A percentile compares a stretch with the other conserved stretches of the same genome.
These are phyloP conservation scores for Eulemur mongoz DNA, from an alignment of 2,797 vertebrate genomes.

Conservation along the genomic window DNA sequence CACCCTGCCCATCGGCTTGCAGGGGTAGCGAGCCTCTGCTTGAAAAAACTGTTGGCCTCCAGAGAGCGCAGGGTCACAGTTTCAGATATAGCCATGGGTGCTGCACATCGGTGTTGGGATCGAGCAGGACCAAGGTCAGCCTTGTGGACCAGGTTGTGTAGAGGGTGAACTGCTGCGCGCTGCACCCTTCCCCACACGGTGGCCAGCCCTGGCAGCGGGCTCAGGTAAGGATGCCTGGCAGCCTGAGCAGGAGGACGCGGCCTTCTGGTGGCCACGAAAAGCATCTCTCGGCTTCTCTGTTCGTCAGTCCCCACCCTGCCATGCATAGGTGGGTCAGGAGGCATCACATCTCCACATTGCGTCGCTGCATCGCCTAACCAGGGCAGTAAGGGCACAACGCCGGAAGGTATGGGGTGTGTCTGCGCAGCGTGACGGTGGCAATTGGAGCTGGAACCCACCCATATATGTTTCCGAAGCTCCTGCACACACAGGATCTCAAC, in stretches of 20 bases:
- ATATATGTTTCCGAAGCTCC: not conserved
- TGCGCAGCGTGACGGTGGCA: not conserved
- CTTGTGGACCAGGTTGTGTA: rapidly evolving
- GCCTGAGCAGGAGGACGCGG: not conserved
- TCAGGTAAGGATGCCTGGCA: not conserved
- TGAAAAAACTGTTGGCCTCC: not conserved
- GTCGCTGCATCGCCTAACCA: not conserved
- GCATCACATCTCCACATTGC: too few relatives aligned
- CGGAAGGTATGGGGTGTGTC: not conserved
- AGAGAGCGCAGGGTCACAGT: rapidly evolving
- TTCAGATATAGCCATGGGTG: not conserved
- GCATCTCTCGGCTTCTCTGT: not conserved
- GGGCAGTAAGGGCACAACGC: not conserved
- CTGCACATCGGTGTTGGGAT: not conserved
- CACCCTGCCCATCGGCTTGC: not conserved
- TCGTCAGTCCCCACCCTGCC: too few relatives aligned
- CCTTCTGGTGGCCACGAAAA: not conserved
- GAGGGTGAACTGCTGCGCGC: not conserved
- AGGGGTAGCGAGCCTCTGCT: not conserved
- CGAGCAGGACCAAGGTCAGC: not conserved
- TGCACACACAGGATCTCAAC: not conserved
- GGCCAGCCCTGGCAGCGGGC: not conserved
- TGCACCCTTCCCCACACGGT: rapidly evolving
- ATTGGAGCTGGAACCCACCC: not conserved
- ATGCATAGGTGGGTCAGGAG: not conserved